Evolutionary conservation across 2,888 invertebrate species (phyloP), one percentile per base, ranked within the genome.

Genomic region (Phengaris arion): DNA sequence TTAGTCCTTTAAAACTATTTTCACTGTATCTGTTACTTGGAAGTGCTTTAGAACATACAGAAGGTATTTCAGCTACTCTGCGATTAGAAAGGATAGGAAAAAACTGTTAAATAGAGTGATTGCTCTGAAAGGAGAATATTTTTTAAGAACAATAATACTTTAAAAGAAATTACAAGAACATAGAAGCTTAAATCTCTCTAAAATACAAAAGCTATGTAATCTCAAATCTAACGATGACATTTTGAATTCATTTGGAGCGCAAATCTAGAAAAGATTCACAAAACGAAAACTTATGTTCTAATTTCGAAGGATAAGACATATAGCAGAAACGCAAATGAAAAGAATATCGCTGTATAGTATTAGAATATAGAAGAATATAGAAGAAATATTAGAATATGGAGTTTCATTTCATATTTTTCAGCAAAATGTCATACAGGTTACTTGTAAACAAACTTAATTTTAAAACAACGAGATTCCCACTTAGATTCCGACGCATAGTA

Each of bases 1-100:
- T 85, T 85, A 86, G 90, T 85, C 85, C 86, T 84, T 82, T 80
- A 78, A 75, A 78, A 79, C 77, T 79, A 78, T 78, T 80, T 81
- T 79, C 79, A 79, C 79, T 75, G 77, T 81, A 80, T 77, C 79
- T 77, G 77, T 76, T 78, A 74, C 74, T 75, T 75, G 69, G 55
- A 55, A 70, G 68, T 72, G 55, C 70, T 59, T 75, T 75, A 51
- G 55, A 75, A 15, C 15, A 59, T 59, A 22, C 35, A 45, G 6
- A 12, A 2, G 35, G 13, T 64, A 12, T 12, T 12, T n/a, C n/a
- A n/a, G 13, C n/a, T 55, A n/a, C 13, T n/a, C 55, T n/a, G 15
- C n/a, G n/a, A 13, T 55, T 55, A n/a, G 54, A 55, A 55, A 55
- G n/a, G 9, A n/a, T 54, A 12, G 12, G 13, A 54, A 48, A 48